phyloP scores from a whole-genome alignment of 1,140 invertebrate species.

The Lucilia cuprina region DNA sequence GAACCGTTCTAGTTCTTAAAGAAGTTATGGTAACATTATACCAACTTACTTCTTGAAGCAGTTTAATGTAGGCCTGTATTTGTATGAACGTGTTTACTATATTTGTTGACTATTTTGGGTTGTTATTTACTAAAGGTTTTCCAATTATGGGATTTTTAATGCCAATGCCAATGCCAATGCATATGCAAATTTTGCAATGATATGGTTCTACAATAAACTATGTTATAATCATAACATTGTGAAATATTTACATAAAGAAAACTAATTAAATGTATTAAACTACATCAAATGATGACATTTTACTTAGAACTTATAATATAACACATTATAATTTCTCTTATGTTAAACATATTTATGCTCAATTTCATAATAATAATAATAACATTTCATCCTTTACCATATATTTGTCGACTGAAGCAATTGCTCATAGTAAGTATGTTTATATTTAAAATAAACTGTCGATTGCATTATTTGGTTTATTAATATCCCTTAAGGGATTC shows the following conservation, averaged over 20 bases:
- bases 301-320: no score
- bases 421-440: neutral
- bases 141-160: conserved; percentile 10
- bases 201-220: neutral
- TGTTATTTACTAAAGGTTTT: conserved; percentile 5
- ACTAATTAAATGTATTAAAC: no score
- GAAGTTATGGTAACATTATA: no score
- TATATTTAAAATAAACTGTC: neutral
- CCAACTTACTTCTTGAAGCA: no score
- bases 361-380: no score
- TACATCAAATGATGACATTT: no score
- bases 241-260: neutral
- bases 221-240: neutral
- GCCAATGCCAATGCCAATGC: neutral
- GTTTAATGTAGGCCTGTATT: neutral
- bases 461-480: neutral
- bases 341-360: no score
- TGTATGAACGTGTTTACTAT: neutral
- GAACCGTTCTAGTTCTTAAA: no score
- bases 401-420: neutral
- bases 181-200: neutral
- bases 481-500: conserved; percentile 10
- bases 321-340: no score
- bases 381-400: no score
- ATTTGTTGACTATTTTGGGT: neutral